Conservation (phyloP, 2,113 vertebrate species). For the Cyanistes caeruleus region DNA sequence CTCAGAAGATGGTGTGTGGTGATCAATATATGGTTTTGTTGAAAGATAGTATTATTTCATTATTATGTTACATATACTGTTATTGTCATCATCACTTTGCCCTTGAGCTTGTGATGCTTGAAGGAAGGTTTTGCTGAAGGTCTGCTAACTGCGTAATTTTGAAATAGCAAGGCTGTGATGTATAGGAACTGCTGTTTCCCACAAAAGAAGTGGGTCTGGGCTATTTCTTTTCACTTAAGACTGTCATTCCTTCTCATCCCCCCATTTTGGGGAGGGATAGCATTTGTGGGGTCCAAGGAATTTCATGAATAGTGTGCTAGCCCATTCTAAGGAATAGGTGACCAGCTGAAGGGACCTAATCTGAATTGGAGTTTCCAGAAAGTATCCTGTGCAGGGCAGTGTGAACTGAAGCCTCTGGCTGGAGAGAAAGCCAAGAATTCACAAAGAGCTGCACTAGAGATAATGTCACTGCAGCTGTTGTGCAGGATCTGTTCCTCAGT, state of each 20-base stretch:
- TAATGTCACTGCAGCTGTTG: background rate
- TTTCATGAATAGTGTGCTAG: background rate
- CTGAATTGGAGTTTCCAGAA: background rate
- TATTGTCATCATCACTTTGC: background rate
- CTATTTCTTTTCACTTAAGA: background rate
- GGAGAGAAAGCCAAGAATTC: background rate
- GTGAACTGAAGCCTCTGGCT: background rate
- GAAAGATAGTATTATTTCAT: background rate
- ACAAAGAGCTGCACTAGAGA: background rate
- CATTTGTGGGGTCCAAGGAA: background rate
- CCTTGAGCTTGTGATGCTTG: background rate
- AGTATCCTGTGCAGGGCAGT: background rate
- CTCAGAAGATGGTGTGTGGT: background rate
- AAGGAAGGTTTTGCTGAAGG: constrained; percentile 31
- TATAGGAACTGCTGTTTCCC: background rate
- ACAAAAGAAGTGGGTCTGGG: background rate
- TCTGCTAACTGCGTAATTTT: background rate
- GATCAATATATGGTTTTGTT: background rate
- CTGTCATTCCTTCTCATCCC: background rate
- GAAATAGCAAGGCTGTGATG: background rate
- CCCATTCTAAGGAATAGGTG: background rate
- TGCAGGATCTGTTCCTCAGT: background rate
- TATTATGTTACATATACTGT: background rate
- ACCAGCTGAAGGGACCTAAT: background rate
- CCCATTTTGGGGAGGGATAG: rapidly evolving